Percentiles rank a stretch among this genome's conserved stretches.
Conservation (phyloP, 2,888 invertebrate genomes). For the Hyppa rectilinea region DNA sequence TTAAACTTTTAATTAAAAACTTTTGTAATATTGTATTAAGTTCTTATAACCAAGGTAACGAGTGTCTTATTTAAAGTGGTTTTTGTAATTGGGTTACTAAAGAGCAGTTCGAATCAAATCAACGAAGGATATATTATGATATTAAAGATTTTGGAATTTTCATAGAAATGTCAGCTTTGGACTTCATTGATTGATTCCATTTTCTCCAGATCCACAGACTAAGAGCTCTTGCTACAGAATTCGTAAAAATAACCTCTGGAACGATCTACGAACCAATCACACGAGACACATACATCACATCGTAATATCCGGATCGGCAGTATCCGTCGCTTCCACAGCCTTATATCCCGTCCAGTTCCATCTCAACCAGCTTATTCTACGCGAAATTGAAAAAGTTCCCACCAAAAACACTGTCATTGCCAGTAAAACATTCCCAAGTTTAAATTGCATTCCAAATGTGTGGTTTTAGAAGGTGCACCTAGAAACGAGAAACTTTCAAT, state of each 20-base stretch:
- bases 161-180: background rate
- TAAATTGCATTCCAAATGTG: constrained; percentile 54
- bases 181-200: constrained; percentile 19
- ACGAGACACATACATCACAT: constrained; percentile 16
- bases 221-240: background rate
- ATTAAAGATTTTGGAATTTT: background rate
- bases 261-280: constrained; percentile 21
- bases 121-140: background rate
- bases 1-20: too few species aligned
- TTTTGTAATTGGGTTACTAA: background rate
- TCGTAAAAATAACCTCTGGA: background rate
- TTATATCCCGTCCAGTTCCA: constrained; percentile 24
- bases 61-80: too few species aligned
- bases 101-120: background rate
- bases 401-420: constrained; percentile 45
- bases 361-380: constrained; percentile 41
- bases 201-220: background rate
- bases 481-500: constrained; percentile 9
- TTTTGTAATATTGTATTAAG: too few species aligned
- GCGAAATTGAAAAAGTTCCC: constrained; percentile 57
- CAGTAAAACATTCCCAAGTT: constrained; percentile 50
- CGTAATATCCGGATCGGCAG: constrained; percentile 48
- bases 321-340: constrained; percentile 16
- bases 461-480: constrained; percentile 28
- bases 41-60: background rate